Base-by-base conservation (phyloP, 2,113 vertebrate species). In the Recurvirostra avosetta region DNA sequence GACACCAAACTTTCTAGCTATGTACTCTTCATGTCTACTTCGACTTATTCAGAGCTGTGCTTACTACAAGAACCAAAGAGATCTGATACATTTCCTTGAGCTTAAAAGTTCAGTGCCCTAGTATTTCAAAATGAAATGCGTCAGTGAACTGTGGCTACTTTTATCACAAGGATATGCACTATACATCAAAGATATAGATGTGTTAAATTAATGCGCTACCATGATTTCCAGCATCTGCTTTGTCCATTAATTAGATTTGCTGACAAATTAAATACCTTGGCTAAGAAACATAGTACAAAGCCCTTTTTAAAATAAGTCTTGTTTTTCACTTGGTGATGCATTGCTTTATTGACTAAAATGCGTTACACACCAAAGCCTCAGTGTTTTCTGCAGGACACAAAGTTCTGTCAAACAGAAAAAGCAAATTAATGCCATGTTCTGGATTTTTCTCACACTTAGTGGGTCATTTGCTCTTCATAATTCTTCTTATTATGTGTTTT, bases 231-330 rank as follows among this genome's bases (percentile, higher is more conserved):
- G 86, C 74, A 94, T 96, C 59, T 87, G 59, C n/a, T 96, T 96
- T 97, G 92, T 95, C 94, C 90, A 94, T 97, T 98, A 97, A 97
- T 97, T 97, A 94, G 56, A 63, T 90, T 94, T 66, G 77, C 85
- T 97, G 97, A 96, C 95, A 98, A 96, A 97, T 97, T 97, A 98
- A 97, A 97, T 92, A 92, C 74, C 90, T 95, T 86, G 71, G 62
- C 72, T 93, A 87, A 87, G 75, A 96, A 97, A 82, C 83, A 92
- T 49, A 93, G 85, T 66, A 59, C 27, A 87, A 78, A 91, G 8
- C 2, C n/a, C 9, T 65, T 80, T 91, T 59, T 47, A 53, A 95
- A 96, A 96, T 83, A 90, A 91, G 72, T 58, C 47, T 81, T 75
- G 12, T 38, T 92, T 96, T 88, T 95, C 52, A 58, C 68, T 94